Percentiles rank a stretch among this genome's conserved stretches.
phyloP scores from a whole-genome alignment of 1,140 invertebrate genomes.

The Trichonephila inaurata region DNA sequence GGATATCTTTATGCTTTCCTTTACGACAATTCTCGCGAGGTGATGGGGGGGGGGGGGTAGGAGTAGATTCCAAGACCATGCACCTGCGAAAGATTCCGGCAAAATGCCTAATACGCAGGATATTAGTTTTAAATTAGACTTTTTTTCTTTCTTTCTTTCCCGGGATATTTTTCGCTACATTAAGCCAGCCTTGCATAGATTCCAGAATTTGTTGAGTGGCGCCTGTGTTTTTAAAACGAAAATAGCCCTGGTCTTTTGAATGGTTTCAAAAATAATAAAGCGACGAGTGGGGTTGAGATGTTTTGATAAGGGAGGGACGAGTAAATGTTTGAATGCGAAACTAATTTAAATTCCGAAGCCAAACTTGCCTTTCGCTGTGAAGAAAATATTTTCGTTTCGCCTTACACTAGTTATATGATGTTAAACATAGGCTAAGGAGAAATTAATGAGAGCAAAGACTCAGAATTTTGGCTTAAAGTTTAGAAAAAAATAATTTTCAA shows the following conservation, averaged over 20 bases:
- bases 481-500: too few relatives aligned
- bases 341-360: neutral
- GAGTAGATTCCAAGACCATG: neutral
- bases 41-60: neutral
- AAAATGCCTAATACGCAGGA: conserved; percentile 23
- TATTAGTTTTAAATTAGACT: conserved; percentile 38
- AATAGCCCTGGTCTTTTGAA: neutral
- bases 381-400: neutral
- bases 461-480: too few relatives aligned
- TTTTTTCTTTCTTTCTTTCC: neutral
- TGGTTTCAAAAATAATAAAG: neutral
- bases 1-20: neutral
- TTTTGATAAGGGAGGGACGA: neutral
- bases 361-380: neutral
- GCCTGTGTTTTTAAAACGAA: neutral
- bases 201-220: neutral
- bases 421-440: too few relatives aligned
- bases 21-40: neutral
- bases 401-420: neutral
- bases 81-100: conserved; percentile 26
- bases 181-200: neutral
- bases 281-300: neutral
- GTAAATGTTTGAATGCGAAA: neutral
- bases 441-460: too few relatives aligned
- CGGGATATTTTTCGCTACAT: neutral